phyloP scores from a whole-genome alignment of 2,797 vertebrate genomes.

The Parotocinclus haroldoi region DNA sequence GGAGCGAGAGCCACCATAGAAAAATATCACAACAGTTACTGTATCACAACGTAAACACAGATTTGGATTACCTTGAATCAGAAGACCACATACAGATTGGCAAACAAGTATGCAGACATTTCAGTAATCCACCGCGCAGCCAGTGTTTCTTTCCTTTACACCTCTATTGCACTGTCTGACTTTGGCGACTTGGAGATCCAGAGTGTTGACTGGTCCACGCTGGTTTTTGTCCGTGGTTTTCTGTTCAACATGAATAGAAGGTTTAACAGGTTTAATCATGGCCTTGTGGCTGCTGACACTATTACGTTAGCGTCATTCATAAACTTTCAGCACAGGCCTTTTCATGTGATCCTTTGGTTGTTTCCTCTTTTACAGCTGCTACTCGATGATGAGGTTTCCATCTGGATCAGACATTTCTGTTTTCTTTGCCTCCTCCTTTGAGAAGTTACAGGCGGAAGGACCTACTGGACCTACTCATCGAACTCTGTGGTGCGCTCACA shows the following conservation, averaged over 20 bases:
- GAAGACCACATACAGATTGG: constrained; percentile 24
- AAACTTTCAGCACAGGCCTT: too few relatives aligned
- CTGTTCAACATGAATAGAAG: constrained; percentile 62
- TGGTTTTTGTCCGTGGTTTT: constrained; percentile 84
- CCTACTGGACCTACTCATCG: too few relatives aligned
- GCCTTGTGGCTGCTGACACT: too few relatives aligned
- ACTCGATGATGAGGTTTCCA: too few relatives aligned
- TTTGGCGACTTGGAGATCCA: constrained; percentile 89
- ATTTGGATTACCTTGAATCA: background rate
- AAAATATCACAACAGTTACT: constrained; percentile 13
- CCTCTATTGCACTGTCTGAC: constrained; percentile 82
- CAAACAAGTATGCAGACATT: background rate
- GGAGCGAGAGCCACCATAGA: constrained; percentile 1
- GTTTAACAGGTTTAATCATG: too few relatives aligned
- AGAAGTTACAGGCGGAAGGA: too few relatives aligned
- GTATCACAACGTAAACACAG: constrained; percentile 2
- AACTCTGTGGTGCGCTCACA: too few relatives aligned
- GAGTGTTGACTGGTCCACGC: constrained; percentile 78
- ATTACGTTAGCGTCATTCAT: too few relatives aligned
- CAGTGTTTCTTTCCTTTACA: constrained; percentile 60
- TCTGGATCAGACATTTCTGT: too few relatives aligned
- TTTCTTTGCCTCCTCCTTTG: too few relatives aligned
- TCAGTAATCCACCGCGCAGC: background rate
- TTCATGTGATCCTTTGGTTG: too few relatives aligned
- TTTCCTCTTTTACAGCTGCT: too few relatives aligned